These are phyloP conservation scores for Gonocerus acuteangulatus DNA, from an alignment of 2,888 invertebrate genomes.

Conservation along the genomic window DNA sequence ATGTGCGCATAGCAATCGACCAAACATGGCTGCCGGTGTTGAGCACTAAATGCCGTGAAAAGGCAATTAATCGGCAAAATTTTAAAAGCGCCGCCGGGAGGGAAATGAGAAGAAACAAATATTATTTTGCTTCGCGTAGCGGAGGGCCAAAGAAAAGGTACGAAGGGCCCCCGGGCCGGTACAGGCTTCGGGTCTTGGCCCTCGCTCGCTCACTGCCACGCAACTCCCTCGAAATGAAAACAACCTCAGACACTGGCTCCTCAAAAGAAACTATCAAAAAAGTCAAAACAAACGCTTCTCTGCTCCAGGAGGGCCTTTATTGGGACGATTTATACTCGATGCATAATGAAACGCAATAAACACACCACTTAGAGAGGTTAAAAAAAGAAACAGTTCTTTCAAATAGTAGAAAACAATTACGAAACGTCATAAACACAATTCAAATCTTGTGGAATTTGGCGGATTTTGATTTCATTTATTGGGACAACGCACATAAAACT, in stretches of 20 bases:
- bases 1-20: conserved; percentile 35
- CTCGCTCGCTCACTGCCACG: conserved; percentile 5
- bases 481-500: too few species aligned
- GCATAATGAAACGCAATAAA: too few species aligned
- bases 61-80: neutral
- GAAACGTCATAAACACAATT: too few species aligned
- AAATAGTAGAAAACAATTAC: too few species aligned
- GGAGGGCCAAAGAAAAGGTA: neutral
- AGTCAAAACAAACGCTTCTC: neutral
- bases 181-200: neutral
- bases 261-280: neutral
- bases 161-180: neutral
- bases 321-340: too few species aligned
- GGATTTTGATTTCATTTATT: too few species aligned
- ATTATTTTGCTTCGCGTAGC: too few species aligned
- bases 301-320: too few species aligned
- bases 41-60: neutral
- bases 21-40: conserved; percentile 33
- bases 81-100: neutral
- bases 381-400: too few species aligned
- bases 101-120: too few species aligned
- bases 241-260: neutral
- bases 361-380: too few species aligned
- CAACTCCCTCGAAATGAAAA: conserved; percentile 14
- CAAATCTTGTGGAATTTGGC: too few species aligned